Evolutionary conservation across 2,888 invertebrate species (phyloP), one percentile per base, ranked within the genome.

Genomic region (Ochropleura plecta): DNA sequence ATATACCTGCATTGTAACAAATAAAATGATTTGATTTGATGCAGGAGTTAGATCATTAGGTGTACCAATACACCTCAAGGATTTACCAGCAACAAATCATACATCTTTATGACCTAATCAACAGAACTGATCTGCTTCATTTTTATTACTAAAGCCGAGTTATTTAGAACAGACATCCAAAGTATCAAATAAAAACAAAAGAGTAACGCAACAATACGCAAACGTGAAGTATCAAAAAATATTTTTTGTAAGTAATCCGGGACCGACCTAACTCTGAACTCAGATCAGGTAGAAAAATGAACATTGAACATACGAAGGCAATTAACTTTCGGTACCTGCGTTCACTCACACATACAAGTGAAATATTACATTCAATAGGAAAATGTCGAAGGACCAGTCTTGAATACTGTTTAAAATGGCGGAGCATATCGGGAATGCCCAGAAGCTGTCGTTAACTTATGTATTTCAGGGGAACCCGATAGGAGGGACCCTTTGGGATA

Each of bases 281-380:
- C 90, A 89, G 79, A 87, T 86, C 95, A 95, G 95, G 96, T 95
- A 96, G 94, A 94, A 91, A 88, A 90, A 93, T 92, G 93, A 94
- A 91, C 93, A 95, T 94, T 95, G 95, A 94, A 95, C 95, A 96
- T 95, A 96, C 95, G 94, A 95, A 94, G 94, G 94, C 96, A 96
- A 96, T 96, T 96, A 96, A 95, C 95, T 93, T 94, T 92, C 89
- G 93, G 93, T 96, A 96, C 95, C 95, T 96, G 95, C 93, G 91
- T 83, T 64, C 76, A 89, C 91, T 88, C 90, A 85, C 91, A 92
- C 92, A 92, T 90, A 89, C 80, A 67, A 60, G 79, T 69, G 70
- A 42, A 3, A n/a, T 55, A 57, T 64, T 55, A 46, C 62, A 66
- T 18, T 10, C 0, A 30, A 30, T 12, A 81, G 68, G 14, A 44